A percentile compares a stretch with the other conserved stretches of the same genome.
phyloP scores from a whole-genome alignment of 2,797 vertebrate genomes.

The Mormyrus proboscirostris region DNA sequence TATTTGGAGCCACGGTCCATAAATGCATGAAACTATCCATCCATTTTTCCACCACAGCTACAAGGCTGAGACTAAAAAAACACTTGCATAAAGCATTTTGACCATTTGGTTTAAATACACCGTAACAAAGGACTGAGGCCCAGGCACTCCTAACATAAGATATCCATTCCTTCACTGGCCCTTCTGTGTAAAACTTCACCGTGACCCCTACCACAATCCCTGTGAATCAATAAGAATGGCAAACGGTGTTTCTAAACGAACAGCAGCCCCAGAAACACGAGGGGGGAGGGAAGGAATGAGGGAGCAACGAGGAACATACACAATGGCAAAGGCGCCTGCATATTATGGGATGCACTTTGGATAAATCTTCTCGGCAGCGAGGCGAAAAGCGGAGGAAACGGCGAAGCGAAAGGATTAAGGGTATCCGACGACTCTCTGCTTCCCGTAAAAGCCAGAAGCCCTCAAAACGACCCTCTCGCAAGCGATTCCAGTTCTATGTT shows the following conservation, averaged over 20 bases:
- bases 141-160: background rate
- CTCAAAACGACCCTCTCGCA: background rate
- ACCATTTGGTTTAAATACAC: constrained; percentile 7
- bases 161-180: background rate
- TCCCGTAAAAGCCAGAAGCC: background rate
- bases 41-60: background rate
- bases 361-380: background rate
- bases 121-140: background rate
- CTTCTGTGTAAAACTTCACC: background rate
- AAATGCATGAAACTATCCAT: background rate
- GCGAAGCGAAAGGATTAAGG: background rate
- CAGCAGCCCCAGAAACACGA: constrained; percentile 1
- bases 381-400: constrained; percentile 4
- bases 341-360: background rate
- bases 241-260: background rate
- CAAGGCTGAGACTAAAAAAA: background rate
- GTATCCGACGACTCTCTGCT: background rate
- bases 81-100: background rate
- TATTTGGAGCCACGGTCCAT: background rate
- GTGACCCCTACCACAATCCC: background rate
- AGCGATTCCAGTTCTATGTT: background rate
- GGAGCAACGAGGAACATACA: background rate
- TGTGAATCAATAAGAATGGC: background rate
- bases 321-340: constrained; percentile 1
- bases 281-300: background rate